phyloP scores from a whole-genome alignment of 2,113 vertebrate species.

The Sialia sialis region DNA sequence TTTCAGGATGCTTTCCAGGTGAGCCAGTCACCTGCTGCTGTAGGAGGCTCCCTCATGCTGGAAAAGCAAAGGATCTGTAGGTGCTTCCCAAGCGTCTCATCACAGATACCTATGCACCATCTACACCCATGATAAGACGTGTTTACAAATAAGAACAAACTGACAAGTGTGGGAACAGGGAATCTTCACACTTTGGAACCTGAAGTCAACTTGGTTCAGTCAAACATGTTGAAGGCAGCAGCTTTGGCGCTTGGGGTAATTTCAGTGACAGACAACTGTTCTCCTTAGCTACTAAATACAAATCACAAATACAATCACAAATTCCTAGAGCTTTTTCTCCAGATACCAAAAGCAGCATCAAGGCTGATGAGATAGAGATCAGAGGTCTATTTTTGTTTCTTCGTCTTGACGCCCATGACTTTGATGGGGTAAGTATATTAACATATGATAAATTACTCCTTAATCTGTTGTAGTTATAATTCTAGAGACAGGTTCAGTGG shows the following conservation, averaged over 20 bases:
- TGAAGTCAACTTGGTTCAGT: not conserved
- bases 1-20: not conserved
- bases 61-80: not conserved
- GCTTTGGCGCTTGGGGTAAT: not conserved
- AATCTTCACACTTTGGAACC: not conserved
- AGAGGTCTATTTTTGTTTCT: slow-evolving; percentile 42
- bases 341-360: not conserved
- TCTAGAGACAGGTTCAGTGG: not conserved
- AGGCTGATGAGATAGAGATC: slow-evolving; percentile 49
- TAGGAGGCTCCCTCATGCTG: not conserved
- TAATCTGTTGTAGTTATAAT: slow-evolving; percentile 17
- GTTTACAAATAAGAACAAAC: not conserved
- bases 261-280: not conserved
- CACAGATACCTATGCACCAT: not conserved
- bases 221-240: not conserved
- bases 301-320: not conserved
- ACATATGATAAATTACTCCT: slow-evolving; percentile 41
- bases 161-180: not conserved
- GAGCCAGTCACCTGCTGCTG: not conserved
- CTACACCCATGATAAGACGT: not conserved
- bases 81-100: not conserved
- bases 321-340: slow-evolving; percentile 2
- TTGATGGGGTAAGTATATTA: slow-evolving; percentile 35
- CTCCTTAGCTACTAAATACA: not conserved
- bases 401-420: not conserved